These are phyloP conservation scores for Salmo trutta DNA, from an alignment of 2,797 vertebrate genomes.

Conservation along the genomic window DNA sequence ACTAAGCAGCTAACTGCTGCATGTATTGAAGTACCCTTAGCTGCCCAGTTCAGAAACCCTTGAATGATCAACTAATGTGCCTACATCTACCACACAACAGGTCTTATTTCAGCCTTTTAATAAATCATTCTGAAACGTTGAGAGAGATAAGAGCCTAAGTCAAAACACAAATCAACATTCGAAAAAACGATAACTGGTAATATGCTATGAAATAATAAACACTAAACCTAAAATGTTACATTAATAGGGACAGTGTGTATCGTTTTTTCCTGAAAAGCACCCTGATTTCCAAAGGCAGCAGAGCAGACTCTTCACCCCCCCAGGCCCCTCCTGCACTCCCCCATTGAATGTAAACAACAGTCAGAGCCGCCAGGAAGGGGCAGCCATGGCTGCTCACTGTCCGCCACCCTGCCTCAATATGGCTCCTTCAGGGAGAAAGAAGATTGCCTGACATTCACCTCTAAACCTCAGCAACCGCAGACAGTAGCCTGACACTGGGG, in stretches of 20 bases:
- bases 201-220: neutral
- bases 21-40: neutral
- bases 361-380: constrained; percentile 13
- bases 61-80: neutral
- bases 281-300: constrained; percentile 21
- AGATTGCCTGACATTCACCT: constrained; percentile 24
- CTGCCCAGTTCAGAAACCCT: neutral
- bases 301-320: constrained; percentile 5
- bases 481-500: constrained; percentile 13
- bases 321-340: constrained; percentile 24
- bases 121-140: neutral
- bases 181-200: neutral
- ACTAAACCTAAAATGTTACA: neutral
- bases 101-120: neutral
- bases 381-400: constrained; percentile 17
- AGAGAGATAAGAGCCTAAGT: neutral
- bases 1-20: neutral
- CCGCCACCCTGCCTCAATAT: constrained; percentile 12
- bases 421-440: constrained; percentile 27
- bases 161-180: neutral
- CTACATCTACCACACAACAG: neutral
- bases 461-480: constrained; percentile 34
- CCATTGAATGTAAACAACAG: constrained; percentile 45
- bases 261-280: constrained; percentile 6
- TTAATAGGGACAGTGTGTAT: neutral